Evolutionary conservation across 2,797 vertebrate genomes (phyloP).

Genomic region (Pantherophis vulpinus): DNA sequence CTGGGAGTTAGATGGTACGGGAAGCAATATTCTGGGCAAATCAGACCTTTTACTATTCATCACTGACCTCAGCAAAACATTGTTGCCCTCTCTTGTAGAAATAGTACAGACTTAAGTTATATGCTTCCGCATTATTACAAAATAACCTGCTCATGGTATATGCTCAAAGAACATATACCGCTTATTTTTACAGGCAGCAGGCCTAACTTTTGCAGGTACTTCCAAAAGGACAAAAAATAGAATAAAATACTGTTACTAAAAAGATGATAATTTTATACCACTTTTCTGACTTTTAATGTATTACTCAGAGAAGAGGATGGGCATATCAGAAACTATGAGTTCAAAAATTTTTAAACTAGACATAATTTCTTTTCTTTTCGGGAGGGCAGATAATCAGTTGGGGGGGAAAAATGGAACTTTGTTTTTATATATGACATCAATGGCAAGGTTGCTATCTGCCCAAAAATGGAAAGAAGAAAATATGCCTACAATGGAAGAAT

Average conservation of each 20-base stretch:
- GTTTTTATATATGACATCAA: background rate
- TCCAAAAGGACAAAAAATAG: background rate
- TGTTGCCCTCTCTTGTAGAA: background rate
- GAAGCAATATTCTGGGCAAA: constrained; percentile 34
- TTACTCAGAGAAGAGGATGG: background rate
- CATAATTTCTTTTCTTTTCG: background rate
- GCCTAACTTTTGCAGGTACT: background rate
- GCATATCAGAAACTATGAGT: background rate
- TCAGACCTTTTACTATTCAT: constrained; percentile 67
- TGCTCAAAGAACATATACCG: background rate
- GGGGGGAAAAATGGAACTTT: background rate
- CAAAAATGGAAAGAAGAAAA: no score
- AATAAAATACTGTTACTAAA: background rate
- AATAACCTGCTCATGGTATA: background rate
- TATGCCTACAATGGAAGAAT: no score
- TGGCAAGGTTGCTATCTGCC: background rate
- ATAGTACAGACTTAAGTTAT: background rate
- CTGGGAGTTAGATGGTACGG: constrained; percentile 55
- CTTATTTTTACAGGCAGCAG: background rate
- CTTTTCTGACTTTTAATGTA: background rate
- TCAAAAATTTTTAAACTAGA: background rate
- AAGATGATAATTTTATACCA: background rate
- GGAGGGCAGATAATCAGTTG: background rate
- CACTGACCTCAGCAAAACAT: constrained; percentile 56
- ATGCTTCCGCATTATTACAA: background rate